phyloP scores from a whole-genome alignment of 2,113 vertebrate genomes.

The Ameiurus melas region DNA sequence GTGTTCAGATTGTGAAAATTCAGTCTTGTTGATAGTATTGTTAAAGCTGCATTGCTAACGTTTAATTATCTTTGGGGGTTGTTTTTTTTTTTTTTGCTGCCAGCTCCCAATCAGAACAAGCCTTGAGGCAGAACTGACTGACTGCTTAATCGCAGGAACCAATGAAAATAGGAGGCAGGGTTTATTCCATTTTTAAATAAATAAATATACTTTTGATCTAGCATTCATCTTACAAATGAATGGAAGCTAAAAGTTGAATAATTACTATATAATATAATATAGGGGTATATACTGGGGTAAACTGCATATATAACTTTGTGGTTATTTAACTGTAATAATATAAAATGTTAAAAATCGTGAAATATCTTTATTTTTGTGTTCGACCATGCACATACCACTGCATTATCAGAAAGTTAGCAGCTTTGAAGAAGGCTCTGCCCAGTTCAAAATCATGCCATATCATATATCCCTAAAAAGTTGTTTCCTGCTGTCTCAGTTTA shows the following conservation, averaged over 20 bases:
- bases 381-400: neutral
- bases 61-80: no score
- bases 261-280: no score
- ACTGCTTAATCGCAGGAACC: neutral
- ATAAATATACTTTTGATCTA: no score
- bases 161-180: neutral
- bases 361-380: neutral
- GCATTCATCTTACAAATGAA: no score
- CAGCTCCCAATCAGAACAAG: neutral
- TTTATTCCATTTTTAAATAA: neutral
- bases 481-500: neutral
- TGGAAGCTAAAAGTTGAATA: no score
- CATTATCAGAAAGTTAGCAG: neutral
- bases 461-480: neutral
- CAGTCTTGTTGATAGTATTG: no score
- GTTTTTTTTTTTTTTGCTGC: no score
- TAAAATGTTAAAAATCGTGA: neutral
- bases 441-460: neutral
- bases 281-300: no score
- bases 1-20: neutral
- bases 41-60: no score
- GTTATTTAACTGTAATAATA: neutral
- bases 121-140: neutral
- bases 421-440: neutral
- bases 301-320: neutral